Percentiles rank a stretch among this genome's conserved stretches.
phyloP scores from a whole-genome alignment of 2,113 vertebrate genomes.

The Tragelaphus buxtoni region DNA sequence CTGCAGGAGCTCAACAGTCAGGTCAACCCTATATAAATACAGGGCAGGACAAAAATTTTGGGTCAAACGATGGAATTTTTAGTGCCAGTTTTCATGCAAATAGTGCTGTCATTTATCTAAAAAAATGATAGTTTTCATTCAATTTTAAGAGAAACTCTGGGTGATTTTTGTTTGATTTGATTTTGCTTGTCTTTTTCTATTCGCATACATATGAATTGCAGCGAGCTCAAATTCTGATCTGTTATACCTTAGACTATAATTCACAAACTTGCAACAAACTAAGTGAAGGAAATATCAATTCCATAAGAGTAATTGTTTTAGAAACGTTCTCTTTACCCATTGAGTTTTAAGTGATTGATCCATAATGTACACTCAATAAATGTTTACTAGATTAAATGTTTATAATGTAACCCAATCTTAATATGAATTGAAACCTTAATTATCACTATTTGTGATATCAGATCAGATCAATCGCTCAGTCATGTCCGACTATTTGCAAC shows the following conservation, averaged over 20 bases:
- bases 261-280: neutral
- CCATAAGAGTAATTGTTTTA: neutral
- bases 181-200: neutral
- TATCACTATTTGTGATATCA: neutral
- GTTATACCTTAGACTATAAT: neutral
- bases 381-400: neutral
- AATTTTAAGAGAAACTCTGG: neutral
- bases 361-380: neutral
- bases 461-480: too few species aligned
- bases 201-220: neutral
- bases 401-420: neutral
- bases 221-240: neutral
- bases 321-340: neutral
- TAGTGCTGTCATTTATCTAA: neutral
- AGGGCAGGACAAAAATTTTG: conserved; percentile 51
- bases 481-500: too few species aligned
- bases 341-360: neutral
- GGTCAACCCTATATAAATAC: conserved; percentile 27
- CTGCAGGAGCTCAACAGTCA: conserved; percentile 41
- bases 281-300: neutral
- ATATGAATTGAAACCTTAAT: neutral
- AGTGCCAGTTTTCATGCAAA: conserved; percentile 30
- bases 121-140: neutral
- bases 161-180: neutral
- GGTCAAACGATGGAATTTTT: conserved; percentile 56